Evolutionary conservation across 1,140 invertebrate species (phyloP).

Genomic region (Cydia strobilella): DNA sequence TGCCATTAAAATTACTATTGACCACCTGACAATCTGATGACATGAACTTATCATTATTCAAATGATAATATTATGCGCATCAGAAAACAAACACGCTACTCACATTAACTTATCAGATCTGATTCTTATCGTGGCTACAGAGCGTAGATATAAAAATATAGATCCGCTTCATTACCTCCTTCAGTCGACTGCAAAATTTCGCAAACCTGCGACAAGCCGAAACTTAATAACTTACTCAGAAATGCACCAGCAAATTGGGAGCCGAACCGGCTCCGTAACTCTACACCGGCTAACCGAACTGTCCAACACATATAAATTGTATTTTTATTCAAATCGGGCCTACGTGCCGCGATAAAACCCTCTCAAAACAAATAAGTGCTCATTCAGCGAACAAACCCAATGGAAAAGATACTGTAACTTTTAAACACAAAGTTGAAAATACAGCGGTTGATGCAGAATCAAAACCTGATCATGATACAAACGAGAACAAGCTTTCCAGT

Average conservation of each 20-base stretch:
- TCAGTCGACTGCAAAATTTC: constrained; percentile 71
- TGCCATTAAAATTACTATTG: neutral
- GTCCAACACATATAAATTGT: constrained; percentile 78
- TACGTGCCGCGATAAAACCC: constrained; percentile 73
- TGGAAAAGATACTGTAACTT: constrained; percentile 54
- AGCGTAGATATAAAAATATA: constrained; percentile 18
- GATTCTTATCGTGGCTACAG: neutral
- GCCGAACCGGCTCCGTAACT: constrained; percentile 74
- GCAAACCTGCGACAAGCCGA: constrained; percentile 76
- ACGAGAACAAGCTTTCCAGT: constrained; percentile 59
- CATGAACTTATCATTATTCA: constrained; percentile 10
- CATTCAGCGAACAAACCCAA: constrained; percentile 45
- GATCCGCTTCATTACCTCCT: constrained; percentile 37
- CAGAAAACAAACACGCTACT: constrained; percentile 13
- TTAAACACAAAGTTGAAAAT: constrained; percentile 48
- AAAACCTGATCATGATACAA: constrained; percentile 44
- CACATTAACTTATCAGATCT: constrained; percentile 10
- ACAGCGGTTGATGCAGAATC: constrained; percentile 26
- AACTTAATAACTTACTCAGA: constrained; percentile 80
- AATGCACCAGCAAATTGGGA: constrained; percentile 78
- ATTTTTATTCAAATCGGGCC: constrained; percentile 78
- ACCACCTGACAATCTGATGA: neutral
- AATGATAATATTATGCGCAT: constrained; percentile 21
- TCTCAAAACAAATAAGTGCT: constrained; percentile 74
- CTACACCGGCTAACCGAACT: constrained; percentile 69